Evolutionary conservation across 2,797 vertebrate species (phyloP).

Genomic region (Propithecus deckenii): DNA sequence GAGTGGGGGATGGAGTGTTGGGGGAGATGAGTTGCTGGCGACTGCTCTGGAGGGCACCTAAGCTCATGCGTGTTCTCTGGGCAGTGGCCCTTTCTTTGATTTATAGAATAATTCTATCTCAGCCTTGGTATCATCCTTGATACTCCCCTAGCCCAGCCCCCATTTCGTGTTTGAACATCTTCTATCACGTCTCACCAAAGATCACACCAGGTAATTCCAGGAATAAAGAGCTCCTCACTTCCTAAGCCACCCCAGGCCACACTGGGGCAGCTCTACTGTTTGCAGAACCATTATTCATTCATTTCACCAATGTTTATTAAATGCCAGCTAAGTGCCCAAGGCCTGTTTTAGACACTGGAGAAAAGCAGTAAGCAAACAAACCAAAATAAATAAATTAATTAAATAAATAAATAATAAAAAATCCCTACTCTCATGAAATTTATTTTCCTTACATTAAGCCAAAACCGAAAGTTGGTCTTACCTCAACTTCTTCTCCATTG

Average conservation of each 20-base stretch:
- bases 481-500: not conserved
- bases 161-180: not conserved
- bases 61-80: not conserved
- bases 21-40: slow-evolving; percentile 23
- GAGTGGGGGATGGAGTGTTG: not conserved
- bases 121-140: not conserved
- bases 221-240: not conserved
- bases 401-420: not conserved
- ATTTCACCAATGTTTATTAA: slow-evolving; percentile 41
- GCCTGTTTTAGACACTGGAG: not conserved
- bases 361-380: slow-evolving; percentile 16
- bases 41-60: slow-evolving; percentile 31
- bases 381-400: not conserved
- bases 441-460: not conserved
- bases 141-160: not conserved
- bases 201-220: not conserved
- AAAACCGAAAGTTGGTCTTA: not conserved
- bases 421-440: not conserved
- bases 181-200: slow-evolving; percentile 11
- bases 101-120: slow-evolving; percentile 12
- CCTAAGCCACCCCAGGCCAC: not conserved
- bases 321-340: not conserved
- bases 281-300: slow-evolving; percentile 19
- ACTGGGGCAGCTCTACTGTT: not conserved
- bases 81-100: not conserved